Base-by-base conservation (phyloP, 2,797 vertebrate genomes). In the Typhlichthys eigenmanni region DNA sequence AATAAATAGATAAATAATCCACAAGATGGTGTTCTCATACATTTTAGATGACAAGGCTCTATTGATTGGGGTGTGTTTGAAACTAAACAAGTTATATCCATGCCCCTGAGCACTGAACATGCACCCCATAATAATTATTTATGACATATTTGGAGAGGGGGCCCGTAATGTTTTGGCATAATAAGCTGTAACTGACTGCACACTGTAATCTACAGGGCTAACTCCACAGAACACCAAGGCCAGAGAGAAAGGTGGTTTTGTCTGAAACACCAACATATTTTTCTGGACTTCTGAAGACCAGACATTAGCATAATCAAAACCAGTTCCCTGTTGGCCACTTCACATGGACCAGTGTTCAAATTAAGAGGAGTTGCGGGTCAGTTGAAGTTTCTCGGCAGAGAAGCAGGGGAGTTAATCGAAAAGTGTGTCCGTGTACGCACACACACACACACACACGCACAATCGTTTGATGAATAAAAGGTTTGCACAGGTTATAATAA, bases 41-140 rank as follows among this genome's bases (percentile, higher is more conserved):
- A 92, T 92, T 89, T 93, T 92, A 86, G 85, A 93, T 92, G 87
- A 90, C 84, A 92, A 56, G 79, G 66, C 80, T 78, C 68, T 91
- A 92, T 92, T 91, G 90, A 93, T 90, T 87, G 84, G 76, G 80
- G 79, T 76, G 68, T 83, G 89, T 91, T 91, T 90, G 90, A 92
- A 92, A 87, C 88, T 90, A 92, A 93, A 92, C 90, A 92, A 91
- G 91, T 85, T 85, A 89, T 89, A 90, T 92, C 89, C 90, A 90
- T 89, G 87, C 87, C 88, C 89, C 82, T 79, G 82, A 89, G 89
- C 85, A 78, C 74, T 81, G 85, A 87, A 89, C 85, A 88, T 78
- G 81, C 78, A 75, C 84, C 75, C 80, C 45, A 69, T 84, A 85
- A 90, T 91, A 85, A 92, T 91, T 91, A 91, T 92, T 90, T 90